Evolutionary conservation across 2,113 vertebrate species (phyloP).

Genomic region (Odontophorus gujanensis): DNA sequence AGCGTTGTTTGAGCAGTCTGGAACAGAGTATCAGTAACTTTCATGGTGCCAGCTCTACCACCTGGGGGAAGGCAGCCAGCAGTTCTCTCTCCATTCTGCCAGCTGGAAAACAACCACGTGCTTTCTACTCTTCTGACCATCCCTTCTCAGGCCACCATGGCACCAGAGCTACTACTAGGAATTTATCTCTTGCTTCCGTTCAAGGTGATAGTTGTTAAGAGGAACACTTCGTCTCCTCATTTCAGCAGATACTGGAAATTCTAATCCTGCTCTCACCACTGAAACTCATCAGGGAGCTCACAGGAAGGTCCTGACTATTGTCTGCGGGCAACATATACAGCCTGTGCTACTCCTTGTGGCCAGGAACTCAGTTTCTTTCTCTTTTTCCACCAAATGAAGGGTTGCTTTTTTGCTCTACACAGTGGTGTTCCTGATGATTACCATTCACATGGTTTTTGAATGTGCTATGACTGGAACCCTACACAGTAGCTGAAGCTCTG

Average conservation of each 20-base stretch:
- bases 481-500: too few species aligned
- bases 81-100: background rate
- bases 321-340: too few species aligned
- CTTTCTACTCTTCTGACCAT: background rate
- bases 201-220: background rate
- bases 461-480: too few species aligned
- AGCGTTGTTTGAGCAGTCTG: background rate
- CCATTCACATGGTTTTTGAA: too few species aligned
- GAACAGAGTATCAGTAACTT: background rate
- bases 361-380: too few species aligned
- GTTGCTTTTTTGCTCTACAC: too few species aligned
- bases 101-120: background rate
- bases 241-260: background rate
- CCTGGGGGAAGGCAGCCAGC: background rate
- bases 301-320: too few species aligned
- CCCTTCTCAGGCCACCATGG: background rate
- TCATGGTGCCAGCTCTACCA: background rate
- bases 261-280: background rate
- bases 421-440: too few species aligned
- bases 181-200: background rate
- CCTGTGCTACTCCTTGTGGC: too few species aligned
- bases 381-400: too few species aligned
- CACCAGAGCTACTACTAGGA: background rate
- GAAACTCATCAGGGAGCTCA: too few species aligned
- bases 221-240: background rate